phyloP scores from a whole-genome alignment of 2,888 invertebrate genomes.

The Pecten maximus region DNA sequence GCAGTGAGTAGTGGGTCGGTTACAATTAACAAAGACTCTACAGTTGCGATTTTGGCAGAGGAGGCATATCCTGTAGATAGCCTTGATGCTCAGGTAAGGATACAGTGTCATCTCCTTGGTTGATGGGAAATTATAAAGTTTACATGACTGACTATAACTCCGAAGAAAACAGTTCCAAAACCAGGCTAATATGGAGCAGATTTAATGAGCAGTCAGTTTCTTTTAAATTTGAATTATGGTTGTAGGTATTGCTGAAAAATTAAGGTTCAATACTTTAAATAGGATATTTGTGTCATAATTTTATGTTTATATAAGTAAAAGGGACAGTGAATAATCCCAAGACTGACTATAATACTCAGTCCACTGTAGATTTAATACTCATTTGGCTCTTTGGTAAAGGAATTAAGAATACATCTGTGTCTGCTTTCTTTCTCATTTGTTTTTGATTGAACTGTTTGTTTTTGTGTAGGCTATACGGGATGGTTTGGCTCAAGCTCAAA shows the following conservation, averaged over 20 bases:
- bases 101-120: no score
- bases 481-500: constrained; percentile 92
- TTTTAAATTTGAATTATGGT: no score
- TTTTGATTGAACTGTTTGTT: constrained; percentile 30
- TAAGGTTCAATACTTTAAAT: no score
- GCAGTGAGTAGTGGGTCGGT: constrained; percentile 97
- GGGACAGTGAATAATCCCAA: no score
- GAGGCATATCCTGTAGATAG: constrained; percentile 94
- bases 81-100: constrained; percentile 87
- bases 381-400: neutral
- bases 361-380: neutral
- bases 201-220: no score
- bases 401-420: neutral
- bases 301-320: no score
- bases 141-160: neutral
- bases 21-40: constrained; percentile 97
- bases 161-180: neutral
- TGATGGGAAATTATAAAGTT: neutral
- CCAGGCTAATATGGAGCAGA: no score
- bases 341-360: no score
- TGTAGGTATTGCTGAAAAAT: no score
- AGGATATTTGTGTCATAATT: no score
- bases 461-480: constrained; percentile 88
- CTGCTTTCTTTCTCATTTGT: neutral
- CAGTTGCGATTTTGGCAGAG: constrained; percentile 95